Conservation (phyloP, 2,888 invertebrate genomes). For the Thysanoteuthis rhombus region DNA sequence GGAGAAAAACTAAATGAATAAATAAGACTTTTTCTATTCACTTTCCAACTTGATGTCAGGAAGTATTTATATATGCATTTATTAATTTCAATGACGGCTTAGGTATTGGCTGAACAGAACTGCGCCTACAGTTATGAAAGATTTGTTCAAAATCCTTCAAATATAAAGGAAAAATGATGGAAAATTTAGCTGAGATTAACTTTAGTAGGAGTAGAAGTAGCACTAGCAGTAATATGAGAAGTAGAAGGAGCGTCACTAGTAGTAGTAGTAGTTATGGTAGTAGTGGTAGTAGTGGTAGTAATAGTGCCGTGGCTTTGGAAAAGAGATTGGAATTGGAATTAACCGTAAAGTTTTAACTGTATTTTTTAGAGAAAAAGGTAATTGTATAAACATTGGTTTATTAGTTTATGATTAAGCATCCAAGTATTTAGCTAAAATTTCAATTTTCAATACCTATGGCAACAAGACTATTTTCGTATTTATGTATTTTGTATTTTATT, state of each 20-base stretch:
- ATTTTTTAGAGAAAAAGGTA: too few relatives aligned
- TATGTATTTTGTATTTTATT: too few relatives aligned
- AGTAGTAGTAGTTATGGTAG: too few relatives aligned
- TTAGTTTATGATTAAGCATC: too few relatives aligned
- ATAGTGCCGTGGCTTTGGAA: too few relatives aligned
- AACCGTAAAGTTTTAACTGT: too few relatives aligned
- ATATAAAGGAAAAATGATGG: background rate
- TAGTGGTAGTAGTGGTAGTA: too few relatives aligned
- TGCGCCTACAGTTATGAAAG: background rate
- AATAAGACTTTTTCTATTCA: background rate
- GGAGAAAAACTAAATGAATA: background rate
- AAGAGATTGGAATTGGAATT: too few relatives aligned
- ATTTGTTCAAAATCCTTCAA: background rate
- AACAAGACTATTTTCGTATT: too few relatives aligned
- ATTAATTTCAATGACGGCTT: background rate
- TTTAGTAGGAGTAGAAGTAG: background rate
- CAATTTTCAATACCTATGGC: too few relatives aligned
- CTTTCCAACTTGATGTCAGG: background rate
- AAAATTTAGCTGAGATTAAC: background rate
- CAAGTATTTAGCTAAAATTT: too few relatives aligned
- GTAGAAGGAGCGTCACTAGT: background rate
- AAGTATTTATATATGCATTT: background rate
- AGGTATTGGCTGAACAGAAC: background rate
- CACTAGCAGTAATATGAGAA: background rate
- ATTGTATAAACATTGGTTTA: too few relatives aligned